phyloP scores from a whole-genome alignment of 1,140 invertebrate species.

The Tribolium castaneum region DNA sequence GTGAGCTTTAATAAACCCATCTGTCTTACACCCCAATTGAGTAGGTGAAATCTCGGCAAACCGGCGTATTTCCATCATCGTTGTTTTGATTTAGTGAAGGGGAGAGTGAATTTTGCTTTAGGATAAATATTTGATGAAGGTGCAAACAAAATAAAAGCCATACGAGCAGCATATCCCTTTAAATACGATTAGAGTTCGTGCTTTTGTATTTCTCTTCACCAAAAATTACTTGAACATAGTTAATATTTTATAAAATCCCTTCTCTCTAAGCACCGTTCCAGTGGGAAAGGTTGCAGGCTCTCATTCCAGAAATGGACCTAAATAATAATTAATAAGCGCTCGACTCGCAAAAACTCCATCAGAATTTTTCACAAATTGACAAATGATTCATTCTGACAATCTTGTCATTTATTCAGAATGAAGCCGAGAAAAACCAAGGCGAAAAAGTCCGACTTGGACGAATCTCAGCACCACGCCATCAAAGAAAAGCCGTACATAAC shows the following conservation, averaged over 20 bases:
- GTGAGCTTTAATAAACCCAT: not conserved
- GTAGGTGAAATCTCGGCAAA: not conserved
- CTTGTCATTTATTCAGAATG: not conserved
- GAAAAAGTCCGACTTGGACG: constrained; percentile 42
- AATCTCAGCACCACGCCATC: constrained; percentile 45
- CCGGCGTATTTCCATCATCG: not conserved
- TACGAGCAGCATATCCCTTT: constrained; percentile 18
- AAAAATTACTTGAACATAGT: constrained; percentile 6
- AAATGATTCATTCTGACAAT: not conserved
- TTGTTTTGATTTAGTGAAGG: constrained; percentile 5
- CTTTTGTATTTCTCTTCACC: not conserved
- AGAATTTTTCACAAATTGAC: not conserved
- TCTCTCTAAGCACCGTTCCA: not conserved
- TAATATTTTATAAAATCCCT: not conserved
- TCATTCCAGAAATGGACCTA: not conserved
- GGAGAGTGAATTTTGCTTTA: constrained; percentile 11
- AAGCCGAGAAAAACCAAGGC: not conserved
- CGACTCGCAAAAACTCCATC: not conserved
- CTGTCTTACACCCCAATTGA: not conserved
- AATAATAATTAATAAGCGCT: not conserved
- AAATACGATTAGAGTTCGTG: constrained; percentile 22
- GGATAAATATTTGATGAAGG: constrained; percentile 24
- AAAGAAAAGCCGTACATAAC: constrained; percentile 54
- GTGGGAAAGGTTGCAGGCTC: not conserved
- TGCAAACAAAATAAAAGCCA: constrained; percentile 30